phyloP scores from a whole-genome alignment of 2,113 vertebrate species.

The Psettodes erumei region DNA sequence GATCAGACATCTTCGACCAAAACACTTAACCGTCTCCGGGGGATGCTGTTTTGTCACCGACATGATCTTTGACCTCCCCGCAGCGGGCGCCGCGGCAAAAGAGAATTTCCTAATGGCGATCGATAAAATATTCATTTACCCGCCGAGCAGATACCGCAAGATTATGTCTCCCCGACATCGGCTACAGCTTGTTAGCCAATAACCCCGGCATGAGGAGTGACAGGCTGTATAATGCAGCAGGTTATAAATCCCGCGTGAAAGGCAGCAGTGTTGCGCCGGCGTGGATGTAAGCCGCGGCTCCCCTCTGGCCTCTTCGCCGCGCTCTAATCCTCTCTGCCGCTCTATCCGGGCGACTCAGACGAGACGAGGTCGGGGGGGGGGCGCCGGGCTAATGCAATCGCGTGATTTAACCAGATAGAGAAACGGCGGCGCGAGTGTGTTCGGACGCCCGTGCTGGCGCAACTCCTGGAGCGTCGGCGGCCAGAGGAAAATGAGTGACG shows the following conservation, averaged over 20 bases:
- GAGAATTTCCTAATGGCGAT: background rate
- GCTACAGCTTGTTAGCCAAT: constrained; percentile 13
- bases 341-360: constrained; percentile 53
- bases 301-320: constrained; percentile 39
- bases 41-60: background rate
- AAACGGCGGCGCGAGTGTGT: constrained; percentile 6
- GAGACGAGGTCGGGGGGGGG: constrained; percentile 60
- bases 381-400: constrained; percentile 57
- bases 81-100: background rate
- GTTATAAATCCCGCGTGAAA: constrained; percentile 23
- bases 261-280: constrained; percentile 28
- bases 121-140: constrained; percentile 4
- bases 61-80: background rate
- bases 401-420: constrained; percentile 52
- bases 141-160: background rate
- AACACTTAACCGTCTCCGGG: background rate
- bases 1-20: background rate
- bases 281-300: constrained; percentile 44
- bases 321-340: constrained; percentile 60
- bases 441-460: background rate
- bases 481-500: background rate
- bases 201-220: constrained; percentile 15
- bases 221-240: constrained; percentile 12
- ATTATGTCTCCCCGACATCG: constrained; percentile 14
- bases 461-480: background rate